These are phyloP conservation scores for Campylomormyrus numenius DNA, from an alignment of 2,113 vertebrate species.

Conservation along the genomic window DNA sequence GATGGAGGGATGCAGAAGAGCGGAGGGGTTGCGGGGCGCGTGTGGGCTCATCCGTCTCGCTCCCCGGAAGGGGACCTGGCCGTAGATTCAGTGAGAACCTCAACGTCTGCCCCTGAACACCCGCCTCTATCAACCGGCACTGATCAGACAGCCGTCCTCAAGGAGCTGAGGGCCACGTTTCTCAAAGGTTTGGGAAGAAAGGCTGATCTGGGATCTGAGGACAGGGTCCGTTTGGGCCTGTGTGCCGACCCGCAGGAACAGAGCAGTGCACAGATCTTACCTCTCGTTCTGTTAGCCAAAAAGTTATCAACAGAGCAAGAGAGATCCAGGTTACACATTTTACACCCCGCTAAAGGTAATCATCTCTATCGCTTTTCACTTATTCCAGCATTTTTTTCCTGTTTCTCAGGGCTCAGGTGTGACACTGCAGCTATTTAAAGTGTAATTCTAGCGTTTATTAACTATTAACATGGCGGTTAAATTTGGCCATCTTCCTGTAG, in stretches of 20 bases:
- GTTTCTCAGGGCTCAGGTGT: not conserved
- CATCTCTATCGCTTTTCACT: not conserved
- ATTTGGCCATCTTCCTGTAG: not conserved
- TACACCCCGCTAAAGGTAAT: slow-evolving; percentile 45
- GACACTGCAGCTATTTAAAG: not conserved
- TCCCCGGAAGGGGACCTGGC: not conserved
- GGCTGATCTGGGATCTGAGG: slow-evolving; percentile 24
- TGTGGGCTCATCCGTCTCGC: not conserved
- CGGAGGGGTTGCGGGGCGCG: not conserved
- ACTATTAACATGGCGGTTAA: not conserved
- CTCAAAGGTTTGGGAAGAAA: slow-evolving; percentile 22
- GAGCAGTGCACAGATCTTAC: not conserved
- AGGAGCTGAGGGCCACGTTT: slow-evolving; percentile 40
- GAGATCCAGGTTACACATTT: slow-evolving; percentile 20
- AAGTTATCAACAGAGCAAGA: not conserved
- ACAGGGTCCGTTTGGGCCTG: slow-evolving; percentile 44
- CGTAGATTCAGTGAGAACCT: not conserved
- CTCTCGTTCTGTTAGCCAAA: slow-evolving; percentile 28
- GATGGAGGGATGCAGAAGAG: not conserved
- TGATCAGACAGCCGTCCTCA: slow-evolving; percentile 12
- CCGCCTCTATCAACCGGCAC: slow-evolving; percentile 20
- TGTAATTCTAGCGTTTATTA: not conserved
- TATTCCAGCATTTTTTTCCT: not conserved
- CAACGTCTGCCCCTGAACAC: not conserved
- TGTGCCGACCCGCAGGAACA: slow-evolving; percentile 30